Conservation (phyloP, 1,140 invertebrate genomes). For the Protaetia brevitarsis region DNA sequence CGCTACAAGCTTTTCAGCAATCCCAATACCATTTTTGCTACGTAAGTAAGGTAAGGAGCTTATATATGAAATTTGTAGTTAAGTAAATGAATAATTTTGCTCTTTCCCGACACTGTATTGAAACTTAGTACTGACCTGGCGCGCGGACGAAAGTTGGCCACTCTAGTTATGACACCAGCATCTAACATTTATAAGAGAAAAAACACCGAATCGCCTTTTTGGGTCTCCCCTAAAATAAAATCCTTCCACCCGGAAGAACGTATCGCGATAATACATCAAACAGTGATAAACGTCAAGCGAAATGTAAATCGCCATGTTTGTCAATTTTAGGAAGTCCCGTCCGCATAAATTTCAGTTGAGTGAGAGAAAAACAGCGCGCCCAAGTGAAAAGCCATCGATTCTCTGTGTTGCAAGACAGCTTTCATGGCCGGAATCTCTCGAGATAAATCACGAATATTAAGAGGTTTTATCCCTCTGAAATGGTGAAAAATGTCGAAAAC, state of each 20-base stretch:
- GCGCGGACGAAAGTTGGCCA: too few species aligned
- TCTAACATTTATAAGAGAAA: too few species aligned
- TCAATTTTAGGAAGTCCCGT: conserved; percentile 1
- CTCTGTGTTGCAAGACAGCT: too few species aligned
- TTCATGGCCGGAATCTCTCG: not conserved
- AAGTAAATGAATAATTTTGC: too few species aligned
- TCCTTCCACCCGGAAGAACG: not conserved
- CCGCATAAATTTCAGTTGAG: not conserved
- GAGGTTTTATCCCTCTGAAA: not conserved
- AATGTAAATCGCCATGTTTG: conserved; percentile 7
- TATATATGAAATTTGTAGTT: too few species aligned
- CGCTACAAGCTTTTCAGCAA: too few species aligned
- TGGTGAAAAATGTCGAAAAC: not conserved
- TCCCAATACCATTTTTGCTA: too few species aligned
- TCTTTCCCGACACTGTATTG: too few species aligned
- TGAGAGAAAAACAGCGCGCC: too few species aligned
- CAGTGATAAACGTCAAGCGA: conserved; percentile 9
- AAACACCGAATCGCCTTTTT: not conserved
- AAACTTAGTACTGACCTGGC: too few species aligned
- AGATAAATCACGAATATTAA: conserved; percentile 1
- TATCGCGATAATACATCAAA: not conserved
- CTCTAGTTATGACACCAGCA: too few species aligned
- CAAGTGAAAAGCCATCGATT: conserved; percentile 8
- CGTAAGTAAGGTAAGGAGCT: too few species aligned
- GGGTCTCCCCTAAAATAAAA: not conserved